phyloP scores from a whole-genome alignment of 37 sponge, comb jelly and placozoan species.

The Geodia barretti region DNA sequence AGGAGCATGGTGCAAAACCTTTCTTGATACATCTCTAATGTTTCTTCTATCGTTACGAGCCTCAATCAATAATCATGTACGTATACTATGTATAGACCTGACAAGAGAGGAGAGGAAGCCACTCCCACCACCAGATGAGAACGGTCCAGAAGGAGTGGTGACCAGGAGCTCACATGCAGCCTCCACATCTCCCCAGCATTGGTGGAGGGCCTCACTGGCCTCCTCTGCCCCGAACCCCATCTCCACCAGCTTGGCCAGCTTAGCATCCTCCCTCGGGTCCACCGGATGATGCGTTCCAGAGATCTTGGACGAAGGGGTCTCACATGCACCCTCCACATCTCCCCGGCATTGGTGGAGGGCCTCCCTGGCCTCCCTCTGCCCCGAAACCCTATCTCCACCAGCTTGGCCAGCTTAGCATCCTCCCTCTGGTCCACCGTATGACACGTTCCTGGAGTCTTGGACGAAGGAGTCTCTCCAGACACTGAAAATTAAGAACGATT shows the following conservation, averaged over 20 bases:
- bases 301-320: no score
- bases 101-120: not conserved
- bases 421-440: no score
- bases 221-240: constrained; percentile 29
- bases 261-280: constrained; percentile 3
- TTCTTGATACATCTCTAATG: no score
- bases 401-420: constrained; percentile 4
- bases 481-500: no score
- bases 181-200: constrained; percentile 9
- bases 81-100: no score
- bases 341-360: constrained; percentile 10
- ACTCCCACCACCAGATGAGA: no score
- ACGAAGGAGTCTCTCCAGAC: no score
- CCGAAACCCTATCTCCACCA: constrained; percentile 45
- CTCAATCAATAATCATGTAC: no score
- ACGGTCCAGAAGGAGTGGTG: not conserved
- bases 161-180: constrained; percentile 18
- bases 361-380: constrained; percentile 1
- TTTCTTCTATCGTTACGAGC: not conserved
- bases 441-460: no score
- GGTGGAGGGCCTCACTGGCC: constrained; percentile 16
- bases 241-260: constrained; percentile 26
- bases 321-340: constrained; percentile 22
- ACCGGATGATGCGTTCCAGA: no score
- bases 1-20: no score